These are phyloP conservation scores for Willisornis vidua DNA, from an alignment of 2,113 vertebrate species.

Conservation along the genomic window DNA sequence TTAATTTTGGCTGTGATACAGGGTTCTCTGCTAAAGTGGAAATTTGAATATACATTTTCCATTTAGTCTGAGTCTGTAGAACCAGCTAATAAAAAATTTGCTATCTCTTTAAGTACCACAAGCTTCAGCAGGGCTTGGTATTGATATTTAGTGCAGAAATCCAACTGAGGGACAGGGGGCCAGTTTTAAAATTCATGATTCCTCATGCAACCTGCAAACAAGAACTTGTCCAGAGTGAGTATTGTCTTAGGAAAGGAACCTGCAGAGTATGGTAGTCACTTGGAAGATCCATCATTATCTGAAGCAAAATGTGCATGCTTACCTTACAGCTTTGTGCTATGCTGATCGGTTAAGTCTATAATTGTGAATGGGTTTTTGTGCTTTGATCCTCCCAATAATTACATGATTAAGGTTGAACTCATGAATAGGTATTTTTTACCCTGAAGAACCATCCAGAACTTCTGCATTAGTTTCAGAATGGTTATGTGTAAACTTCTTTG, in stretches of 20 bases:
- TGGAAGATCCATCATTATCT: neutral
- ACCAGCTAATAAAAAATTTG: neutral
- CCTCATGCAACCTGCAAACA: neutral
- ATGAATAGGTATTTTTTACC: neutral
- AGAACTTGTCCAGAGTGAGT: neutral
- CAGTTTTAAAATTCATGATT: neutral
- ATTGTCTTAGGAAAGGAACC: neutral
- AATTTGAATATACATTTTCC: neutral
- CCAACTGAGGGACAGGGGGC: neutral
- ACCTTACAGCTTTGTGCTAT: neutral
- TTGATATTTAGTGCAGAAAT: neutral
- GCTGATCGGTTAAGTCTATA: neutral
- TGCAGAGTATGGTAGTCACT: neutral
- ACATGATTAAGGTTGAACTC: neutral
- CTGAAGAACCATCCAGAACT: neutral
- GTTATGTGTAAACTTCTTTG: neutral
- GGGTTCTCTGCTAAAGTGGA: neutral
- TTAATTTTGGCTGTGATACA: neutral
- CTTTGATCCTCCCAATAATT: neutral
- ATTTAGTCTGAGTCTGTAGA: neutral
- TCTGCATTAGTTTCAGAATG: neutral
- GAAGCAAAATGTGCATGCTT: neutral
- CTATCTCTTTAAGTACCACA: neutral
- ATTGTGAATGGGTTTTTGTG: neutral
- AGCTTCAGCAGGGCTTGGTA: neutral